These are phyloP conservation scores for Capreolus pygargus DNA, from an alignment of 2,113 vertebrate genomes.

Conservation along the genomic window DNA sequence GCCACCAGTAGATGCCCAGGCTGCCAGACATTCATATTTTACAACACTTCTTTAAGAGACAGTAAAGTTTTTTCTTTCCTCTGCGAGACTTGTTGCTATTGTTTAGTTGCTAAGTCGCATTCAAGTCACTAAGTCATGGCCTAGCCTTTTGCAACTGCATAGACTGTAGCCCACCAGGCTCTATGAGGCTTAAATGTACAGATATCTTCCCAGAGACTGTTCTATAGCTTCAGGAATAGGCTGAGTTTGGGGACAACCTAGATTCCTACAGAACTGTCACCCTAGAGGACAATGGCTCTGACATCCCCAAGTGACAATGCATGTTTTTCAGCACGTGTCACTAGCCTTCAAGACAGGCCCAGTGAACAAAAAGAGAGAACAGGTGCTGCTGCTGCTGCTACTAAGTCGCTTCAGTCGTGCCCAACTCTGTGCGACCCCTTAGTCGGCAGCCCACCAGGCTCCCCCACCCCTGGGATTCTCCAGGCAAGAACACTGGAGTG, in stretches of 20 bases:
- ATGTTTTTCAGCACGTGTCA: not conserved
- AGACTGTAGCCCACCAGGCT: not conserved
- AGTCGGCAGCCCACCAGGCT: not conserved
- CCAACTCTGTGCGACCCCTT: rapidly evolving
- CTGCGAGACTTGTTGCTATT: not conserved
- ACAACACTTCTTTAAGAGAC: slow-evolving; percentile 5
- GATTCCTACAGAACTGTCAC: not conserved
- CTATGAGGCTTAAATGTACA: not conserved
- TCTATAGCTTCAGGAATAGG: not conserved
- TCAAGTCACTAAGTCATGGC: not conserved
- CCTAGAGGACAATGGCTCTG: not conserved
- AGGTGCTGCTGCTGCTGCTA: not conserved
- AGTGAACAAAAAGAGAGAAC: not conserved
- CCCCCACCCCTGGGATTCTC: not conserved
- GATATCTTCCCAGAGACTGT: not conserved
- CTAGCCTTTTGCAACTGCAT: not conserved
- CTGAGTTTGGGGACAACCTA: not conserved
- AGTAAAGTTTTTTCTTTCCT: not conserved
- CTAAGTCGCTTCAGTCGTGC: not conserved
- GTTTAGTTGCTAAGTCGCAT: not conserved
- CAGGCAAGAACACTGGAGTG: not conserved
- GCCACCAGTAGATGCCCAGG: slow-evolving; percentile 16
- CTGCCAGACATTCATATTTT: slow-evolving; percentile 10
- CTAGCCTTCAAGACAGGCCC: not conserved
- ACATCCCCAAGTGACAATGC: not conserved